These are phyloP conservation scores for Perdita meconis DNA, from an alignment of 2,888 invertebrate genomes.

Conservation along the genomic window DNA sequence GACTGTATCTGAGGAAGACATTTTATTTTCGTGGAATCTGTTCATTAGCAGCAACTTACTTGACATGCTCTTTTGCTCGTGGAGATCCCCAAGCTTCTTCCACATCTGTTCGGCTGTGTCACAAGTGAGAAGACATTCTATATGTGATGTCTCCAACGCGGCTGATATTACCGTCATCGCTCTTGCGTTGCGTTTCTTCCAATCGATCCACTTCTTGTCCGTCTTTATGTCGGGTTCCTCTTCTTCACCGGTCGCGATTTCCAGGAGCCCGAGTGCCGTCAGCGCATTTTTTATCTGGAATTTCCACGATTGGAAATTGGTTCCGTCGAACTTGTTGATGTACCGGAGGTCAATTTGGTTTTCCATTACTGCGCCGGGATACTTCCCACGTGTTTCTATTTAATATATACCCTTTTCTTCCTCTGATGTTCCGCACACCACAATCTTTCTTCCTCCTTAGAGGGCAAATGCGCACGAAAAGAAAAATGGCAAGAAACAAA, in stretches of 20 bases:
- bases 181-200: background rate
- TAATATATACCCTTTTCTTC: background rate
- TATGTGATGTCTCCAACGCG: background rate
- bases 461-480: background rate
- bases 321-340: slow-evolving; percentile 2
- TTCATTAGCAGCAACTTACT: background rate
- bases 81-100: background rate
- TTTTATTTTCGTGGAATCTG: background rate
- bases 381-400: background rate
- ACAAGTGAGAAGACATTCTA: slow-evolving; percentile 1
- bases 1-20: background rate
- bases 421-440: too few species aligned
- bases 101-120: background rate
- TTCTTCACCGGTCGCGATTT: background rate
- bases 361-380: background rate
- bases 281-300: background rate
- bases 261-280: background rate
- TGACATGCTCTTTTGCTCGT: background rate
- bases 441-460: background rate
- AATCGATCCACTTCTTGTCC: background rate
- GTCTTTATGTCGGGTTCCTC: background rate
- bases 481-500: background rate
- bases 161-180: background rate
- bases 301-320: background rate
- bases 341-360: background rate